phyloP scores from a whole-genome alignment of 1,140 invertebrate species.

The Pantala flavescens region DNA sequence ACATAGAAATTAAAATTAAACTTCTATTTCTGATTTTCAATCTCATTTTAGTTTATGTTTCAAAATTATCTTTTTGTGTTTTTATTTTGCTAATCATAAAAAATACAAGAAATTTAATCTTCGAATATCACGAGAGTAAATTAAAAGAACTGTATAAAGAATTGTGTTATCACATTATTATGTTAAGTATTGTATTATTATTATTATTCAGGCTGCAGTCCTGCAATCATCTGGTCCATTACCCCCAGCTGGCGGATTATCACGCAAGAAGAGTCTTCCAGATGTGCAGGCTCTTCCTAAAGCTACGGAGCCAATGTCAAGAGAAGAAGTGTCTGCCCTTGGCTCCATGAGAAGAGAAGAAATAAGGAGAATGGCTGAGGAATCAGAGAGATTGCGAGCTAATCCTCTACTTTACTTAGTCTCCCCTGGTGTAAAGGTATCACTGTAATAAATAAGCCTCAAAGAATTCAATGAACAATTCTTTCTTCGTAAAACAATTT shows the following conservation, averaged over 20 bases:
- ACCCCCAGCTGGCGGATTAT: conserved; percentile 33
- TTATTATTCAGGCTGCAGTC: background rate
- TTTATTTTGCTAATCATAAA: too few relatives aligned
- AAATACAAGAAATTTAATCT: too few relatives aligned
- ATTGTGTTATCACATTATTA: too few relatives aligned
- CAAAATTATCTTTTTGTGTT: too few relatives aligned
- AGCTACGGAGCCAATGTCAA: conserved; percentile 68
- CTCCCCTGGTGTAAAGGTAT: conserved; percentile 94
- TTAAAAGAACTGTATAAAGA: too few relatives aligned
- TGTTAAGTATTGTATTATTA: too few relatives aligned
- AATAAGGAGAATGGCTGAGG: conserved; percentile 78
- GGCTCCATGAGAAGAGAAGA: conserved; percentile 89
- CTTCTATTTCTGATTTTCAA: too few relatives aligned
- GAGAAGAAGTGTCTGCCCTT: conserved; percentile 89
- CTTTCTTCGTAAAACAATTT: too few relatives aligned
- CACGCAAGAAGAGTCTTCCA: conserved; percentile 90
- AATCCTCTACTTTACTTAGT: conserved; percentile 90
- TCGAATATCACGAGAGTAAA: too few relatives aligned
- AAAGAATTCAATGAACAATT: too few relatives aligned
- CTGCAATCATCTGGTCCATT: background rate
- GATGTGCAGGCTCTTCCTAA: conserved; percentile 75
- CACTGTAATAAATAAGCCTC: conserved; percentile 25
- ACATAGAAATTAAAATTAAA: too few relatives aligned
- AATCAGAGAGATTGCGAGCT: conserved; percentile 80
- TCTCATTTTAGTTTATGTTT: too few relatives aligned